phyloP scores from a whole-genome alignment of 1,140 invertebrate species.

The Asbolus verrucosus region DNA sequence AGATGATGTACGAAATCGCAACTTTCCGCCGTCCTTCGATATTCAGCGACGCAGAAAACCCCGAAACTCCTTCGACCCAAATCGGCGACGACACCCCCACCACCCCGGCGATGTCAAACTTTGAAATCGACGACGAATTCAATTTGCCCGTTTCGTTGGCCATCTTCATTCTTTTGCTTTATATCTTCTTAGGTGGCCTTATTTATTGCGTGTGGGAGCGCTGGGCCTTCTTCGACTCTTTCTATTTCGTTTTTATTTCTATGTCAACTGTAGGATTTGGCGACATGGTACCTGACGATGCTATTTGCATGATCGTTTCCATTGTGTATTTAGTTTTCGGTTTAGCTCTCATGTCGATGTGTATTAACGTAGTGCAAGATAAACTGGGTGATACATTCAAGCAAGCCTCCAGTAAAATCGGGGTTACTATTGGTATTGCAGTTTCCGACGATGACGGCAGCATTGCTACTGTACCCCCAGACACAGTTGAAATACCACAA shows the following conservation, averaged over 20 bases:
- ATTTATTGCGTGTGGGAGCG: slow-evolving; percentile 82
- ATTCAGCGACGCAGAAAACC: slow-evolving; percentile 60
- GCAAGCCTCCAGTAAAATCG: slow-evolving; percentile 86
- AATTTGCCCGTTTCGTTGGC: slow-evolving; percentile 91
- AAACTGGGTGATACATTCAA: slow-evolving; percentile 85
- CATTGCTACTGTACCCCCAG: slow-evolving; percentile 57
- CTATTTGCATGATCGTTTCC: slow-evolving; percentile 91
- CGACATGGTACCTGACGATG: slow-evolving; percentile 88
- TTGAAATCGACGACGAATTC: slow-evolving; percentile 90
- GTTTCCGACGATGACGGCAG: slow-evolving; percentile 75
- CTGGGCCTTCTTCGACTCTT: slow-evolving; percentile 89
- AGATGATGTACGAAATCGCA: slow-evolving; percentile 82
- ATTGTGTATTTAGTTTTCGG: slow-evolving; percentile 95
- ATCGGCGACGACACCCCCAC: neutral
- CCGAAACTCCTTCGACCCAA: neutral
- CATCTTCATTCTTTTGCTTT: slow-evolving; percentile 81
- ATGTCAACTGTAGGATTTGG: slow-evolving; percentile 95
- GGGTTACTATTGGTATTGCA: slow-evolving; percentile 84
- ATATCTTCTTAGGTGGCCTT: slow-evolving; percentile 86
- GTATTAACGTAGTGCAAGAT: slow-evolving; percentile 95
- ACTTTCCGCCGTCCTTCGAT: slow-evolving; percentile 78
- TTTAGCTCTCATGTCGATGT: slow-evolving; percentile 94
- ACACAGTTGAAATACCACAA: slow-evolving; percentile 59
- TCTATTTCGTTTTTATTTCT: slow-evolving; percentile 96
- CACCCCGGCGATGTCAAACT: slow-evolving; percentile 78